Conservation (phyloP, 2,888 invertebrate genomes). For the Plagiodera versicolora region DNA sequence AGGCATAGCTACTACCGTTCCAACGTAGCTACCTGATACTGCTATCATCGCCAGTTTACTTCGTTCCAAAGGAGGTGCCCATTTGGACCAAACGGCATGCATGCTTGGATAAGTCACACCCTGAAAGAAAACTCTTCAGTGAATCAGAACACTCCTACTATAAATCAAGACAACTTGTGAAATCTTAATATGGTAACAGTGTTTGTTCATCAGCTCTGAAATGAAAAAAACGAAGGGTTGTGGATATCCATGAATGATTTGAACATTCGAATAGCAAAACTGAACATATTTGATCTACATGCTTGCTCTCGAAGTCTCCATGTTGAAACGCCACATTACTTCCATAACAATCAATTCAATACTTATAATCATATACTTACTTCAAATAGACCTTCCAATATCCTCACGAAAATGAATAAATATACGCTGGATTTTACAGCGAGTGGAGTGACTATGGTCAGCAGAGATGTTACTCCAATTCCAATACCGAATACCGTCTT, state of each 20-base stretch:
- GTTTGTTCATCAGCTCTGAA: no score
- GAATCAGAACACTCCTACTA: no score
- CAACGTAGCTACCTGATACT: conserved; percentile 82
- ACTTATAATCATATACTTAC: conserved; percentile 29
- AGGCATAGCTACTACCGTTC: conserved; percentile 81
- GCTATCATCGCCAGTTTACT: conserved; percentile 78
- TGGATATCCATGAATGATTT: no score
- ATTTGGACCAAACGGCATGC: conserved; percentile 80
- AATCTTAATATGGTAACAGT: no score
- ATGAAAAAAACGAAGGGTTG: no score
- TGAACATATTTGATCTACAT: no score
- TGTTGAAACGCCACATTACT: no score
- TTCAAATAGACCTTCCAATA: conserved; percentile 48
- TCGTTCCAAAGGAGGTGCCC: conserved; percentile 81
- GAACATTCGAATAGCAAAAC: no score
- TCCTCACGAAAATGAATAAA: conserved; percentile 69
- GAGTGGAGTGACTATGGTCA: conserved; percentile 80
- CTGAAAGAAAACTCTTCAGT: conserved; percentile 49
- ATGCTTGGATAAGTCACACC: conserved; percentile 77
- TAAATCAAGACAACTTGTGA: no score
- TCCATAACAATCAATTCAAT: no score
- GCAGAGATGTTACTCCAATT: conserved; percentile 73
- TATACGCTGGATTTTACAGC: conserved; percentile 73
- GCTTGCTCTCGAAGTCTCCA: no score
- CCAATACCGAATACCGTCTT: conserved; percentile 79